A percentile compares a stretch with the other conserved stretches of the same genome.
Evolutionary conservation across 2,888 invertebrate species (phyloP).

Genomic region (Eubasilissa splendida): DNA sequence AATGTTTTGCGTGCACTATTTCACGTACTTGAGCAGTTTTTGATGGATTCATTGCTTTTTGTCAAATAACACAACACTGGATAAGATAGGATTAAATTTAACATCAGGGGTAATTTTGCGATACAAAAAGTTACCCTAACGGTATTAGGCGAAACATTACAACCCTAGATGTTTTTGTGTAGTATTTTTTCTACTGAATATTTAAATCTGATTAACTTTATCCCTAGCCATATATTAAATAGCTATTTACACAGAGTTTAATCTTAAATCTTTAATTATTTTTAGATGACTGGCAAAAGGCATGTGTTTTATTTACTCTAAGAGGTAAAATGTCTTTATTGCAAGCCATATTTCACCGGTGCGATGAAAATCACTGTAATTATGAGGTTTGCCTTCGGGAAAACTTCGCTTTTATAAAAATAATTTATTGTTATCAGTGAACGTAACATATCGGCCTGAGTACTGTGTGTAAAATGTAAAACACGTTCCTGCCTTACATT

Average conservation of each 20-base stretch:
- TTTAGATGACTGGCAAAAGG: slow-evolving; percentile 53
- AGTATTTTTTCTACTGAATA: slow-evolving; percentile 39
- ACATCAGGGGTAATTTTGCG: slow-evolving; percentile 57
- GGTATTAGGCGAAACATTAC: slow-evolving; percentile 28
- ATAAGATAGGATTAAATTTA: slow-evolving; percentile 59
- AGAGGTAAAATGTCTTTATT: slow-evolving; percentile 48
- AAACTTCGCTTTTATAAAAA: slow-evolving; percentile 16
- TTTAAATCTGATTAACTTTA: slow-evolving; percentile 39
- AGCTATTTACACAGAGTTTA: slow-evolving; percentile 43
- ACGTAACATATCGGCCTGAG: neutral
- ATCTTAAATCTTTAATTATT: slow-evolving; percentile 57
- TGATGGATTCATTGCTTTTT: slow-evolving; percentile 58
- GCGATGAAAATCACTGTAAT: slow-evolving; percentile 32
- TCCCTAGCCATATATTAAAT: slow-evolving; percentile 43
- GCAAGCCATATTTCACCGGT: slow-evolving; percentile 36
- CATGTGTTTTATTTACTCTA: slow-evolving; percentile 47
- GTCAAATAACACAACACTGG: slow-evolving; percentile 57
- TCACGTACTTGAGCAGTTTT: slow-evolving; percentile 46
- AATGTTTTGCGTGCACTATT: slow-evolving; percentile 8
- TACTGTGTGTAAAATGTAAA: too few relatives aligned
- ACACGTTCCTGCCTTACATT: too few relatives aligned
- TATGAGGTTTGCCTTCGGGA: neutral
- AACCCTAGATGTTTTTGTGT: slow-evolving; percentile 45
- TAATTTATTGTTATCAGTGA: slow-evolving; percentile 26
- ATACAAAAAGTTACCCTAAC: slow-evolving; percentile 51